Conservation (phyloP, 2,113 vertebrate genomes). For the Regulus satrapa region DNA sequence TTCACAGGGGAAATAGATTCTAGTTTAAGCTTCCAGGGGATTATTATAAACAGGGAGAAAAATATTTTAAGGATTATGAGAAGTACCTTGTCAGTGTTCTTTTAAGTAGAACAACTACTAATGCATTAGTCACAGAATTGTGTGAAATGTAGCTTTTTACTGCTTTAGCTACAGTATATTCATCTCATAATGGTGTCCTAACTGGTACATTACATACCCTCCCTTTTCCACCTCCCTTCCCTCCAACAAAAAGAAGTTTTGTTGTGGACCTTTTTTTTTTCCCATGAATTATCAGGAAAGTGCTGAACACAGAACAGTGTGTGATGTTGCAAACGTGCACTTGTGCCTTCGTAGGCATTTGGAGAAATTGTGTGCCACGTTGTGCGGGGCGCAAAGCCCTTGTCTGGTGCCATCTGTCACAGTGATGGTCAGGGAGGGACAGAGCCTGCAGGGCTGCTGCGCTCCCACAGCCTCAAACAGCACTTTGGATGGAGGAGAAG, state of each 20-base stretch:
- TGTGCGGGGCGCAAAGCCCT: background rate
- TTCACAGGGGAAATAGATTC: constrained; percentile 1
- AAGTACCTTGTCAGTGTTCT: constrained; percentile 20
- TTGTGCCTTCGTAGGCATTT: background rate
- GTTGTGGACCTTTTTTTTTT: background rate
- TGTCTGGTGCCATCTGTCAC: background rate
- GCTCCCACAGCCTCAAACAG: background rate
- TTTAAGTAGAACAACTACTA: constrained; percentile 35
- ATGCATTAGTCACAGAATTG: constrained; percentile 26
- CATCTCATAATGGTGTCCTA: background rate
- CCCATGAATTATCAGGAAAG: background rate
- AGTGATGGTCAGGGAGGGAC: accelerated
- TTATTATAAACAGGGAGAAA: constrained; percentile 33
- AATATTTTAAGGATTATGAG: constrained; percentile 30
- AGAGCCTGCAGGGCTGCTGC: accelerated
- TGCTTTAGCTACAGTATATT: constrained; percentile 2
- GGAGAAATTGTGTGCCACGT: background rate
- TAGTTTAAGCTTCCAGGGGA: constrained; percentile 23
- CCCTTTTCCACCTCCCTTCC: background rate
- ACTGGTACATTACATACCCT: background rate
- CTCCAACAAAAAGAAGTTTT: background rate
- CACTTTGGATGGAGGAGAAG: background rate
- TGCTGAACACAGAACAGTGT: background rate
- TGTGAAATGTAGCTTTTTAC: constrained; percentile 23
- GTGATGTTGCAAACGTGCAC: background rate